phyloP scores from a whole-genome alignment of 2,888 invertebrate genomes.

The Pterostichus madidus region DNA sequence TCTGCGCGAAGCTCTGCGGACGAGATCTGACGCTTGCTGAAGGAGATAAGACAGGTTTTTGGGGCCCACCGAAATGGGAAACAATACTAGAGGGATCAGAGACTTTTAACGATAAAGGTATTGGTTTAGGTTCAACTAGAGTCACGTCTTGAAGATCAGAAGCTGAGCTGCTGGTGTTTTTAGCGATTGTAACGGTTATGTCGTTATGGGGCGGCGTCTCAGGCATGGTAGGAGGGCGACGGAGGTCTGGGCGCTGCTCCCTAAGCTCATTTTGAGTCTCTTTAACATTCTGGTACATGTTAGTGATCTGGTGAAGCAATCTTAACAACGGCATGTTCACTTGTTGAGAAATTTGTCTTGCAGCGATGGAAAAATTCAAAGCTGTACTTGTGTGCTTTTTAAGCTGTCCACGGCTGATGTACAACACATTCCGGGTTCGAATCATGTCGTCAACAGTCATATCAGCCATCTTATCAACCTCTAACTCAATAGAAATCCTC shows the following conservation, averaged over 20 bases:
- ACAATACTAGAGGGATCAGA: slow-evolving; percentile 75
- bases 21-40: slow-evolving; percentile 81
- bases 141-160: slow-evolving; percentile 83
- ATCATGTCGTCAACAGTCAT: slow-evolving; percentile 92
- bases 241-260: slow-evolving; percentile 80
- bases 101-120: slow-evolving; percentile 75
- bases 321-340: slow-evolving; percentile 97
- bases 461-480: slow-evolving; percentile 93
- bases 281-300: slow-evolving; percentile 98
- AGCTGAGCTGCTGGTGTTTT: slow-evolving; percentile 74
- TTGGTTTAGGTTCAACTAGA: slow-evolving; percentile 77
- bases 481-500: slow-evolving; percentile 92
- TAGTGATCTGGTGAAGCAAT: slow-evolving; percentile 96
- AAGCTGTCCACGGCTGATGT: slow-evolving; percentile 91
- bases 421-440: slow-evolving; percentile 90
- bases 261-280: slow-evolving; percentile 95
- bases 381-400: slow-evolving; percentile 95
- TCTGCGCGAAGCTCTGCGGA: slow-evolving; percentile 94
- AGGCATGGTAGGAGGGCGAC: not conserved
- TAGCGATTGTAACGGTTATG: slow-evolving; percentile 18
- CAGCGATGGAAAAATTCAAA: slow-evolving; percentile 90
- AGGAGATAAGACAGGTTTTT: slow-evolving; percentile 77
- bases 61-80: slow-evolving; percentile 71
- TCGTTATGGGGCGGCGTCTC: slow-evolving; percentile 18
- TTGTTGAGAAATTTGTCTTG: slow-evolving; percentile 95